phyloP scores from a whole-genome alignment of 2,888 invertebrate species.

The Apotomis capreana region DNA sequence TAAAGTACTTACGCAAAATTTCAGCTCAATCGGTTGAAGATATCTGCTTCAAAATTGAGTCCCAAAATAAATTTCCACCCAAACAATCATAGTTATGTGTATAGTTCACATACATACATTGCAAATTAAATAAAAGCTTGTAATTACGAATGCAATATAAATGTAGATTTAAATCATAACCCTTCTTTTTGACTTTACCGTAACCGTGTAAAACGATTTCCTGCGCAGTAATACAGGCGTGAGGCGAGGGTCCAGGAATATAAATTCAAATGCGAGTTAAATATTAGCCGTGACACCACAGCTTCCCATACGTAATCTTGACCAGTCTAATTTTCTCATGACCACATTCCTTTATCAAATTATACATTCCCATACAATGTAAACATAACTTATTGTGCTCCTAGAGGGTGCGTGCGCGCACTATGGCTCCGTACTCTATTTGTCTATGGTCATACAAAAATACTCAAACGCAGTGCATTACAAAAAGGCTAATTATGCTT shows the following conservation, averaged over 20 bases:
- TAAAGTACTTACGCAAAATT: too few relatives aligned
- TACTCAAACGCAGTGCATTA: conserved; percentile 72
- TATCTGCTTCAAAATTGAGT: too few relatives aligned
- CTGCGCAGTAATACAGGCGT: conserved; percentile 19
- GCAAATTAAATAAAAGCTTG: too few relatives aligned
- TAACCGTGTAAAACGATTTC: background rate
- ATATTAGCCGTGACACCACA: conserved; percentile 26
- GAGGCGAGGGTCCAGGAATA: conserved; percentile 22
- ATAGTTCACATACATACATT: too few relatives aligned
- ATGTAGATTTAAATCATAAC: too few relatives aligned
- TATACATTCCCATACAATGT: conserved; percentile 80
- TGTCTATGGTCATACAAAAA: conserved; percentile 50
- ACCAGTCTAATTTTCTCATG: conserved; percentile 73
- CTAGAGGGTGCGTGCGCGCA: conserved; percentile 47
- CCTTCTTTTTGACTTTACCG: background rate
- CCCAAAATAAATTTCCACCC: too few relatives aligned
- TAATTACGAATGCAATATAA: too few relatives aligned
- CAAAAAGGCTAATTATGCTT: conserved; percentile 78
- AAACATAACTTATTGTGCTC: conserved; percentile 72
- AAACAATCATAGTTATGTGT: too few relatives aligned
- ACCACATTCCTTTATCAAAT: conserved; percentile 75
- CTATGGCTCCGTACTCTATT: conserved; percentile 58
- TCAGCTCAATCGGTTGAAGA: too few relatives aligned
- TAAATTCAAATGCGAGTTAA: conserved; percentile 27
- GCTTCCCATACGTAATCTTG: conserved; percentile 58